Evolutionary conservation across 1,140 invertebrate genomes (phyloP).

Genomic region (Formica selysi): DNA sequence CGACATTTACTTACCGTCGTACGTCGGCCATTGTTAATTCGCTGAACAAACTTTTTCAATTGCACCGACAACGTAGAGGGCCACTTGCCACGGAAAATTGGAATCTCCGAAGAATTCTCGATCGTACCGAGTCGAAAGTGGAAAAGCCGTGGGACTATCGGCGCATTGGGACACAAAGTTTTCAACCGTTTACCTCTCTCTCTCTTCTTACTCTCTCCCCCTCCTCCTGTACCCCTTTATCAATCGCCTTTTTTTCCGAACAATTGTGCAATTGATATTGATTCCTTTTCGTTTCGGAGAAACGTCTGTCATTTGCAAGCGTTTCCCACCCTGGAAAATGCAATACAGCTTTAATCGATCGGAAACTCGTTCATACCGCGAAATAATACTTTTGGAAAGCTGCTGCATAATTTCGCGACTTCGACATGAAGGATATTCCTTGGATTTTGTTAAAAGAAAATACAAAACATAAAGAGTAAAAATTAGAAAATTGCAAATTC

Average conservation of each 20-base stretch:
- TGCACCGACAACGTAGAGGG: conserved; percentile 13
- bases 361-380: not conserved
- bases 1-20: conserved; percentile 63
- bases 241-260: conserved; percentile 18
- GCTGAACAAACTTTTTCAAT: conserved; percentile 66
- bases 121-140: conserved; percentile 48
- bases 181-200: not conserved
- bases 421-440: not conserved
- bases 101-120: conserved; percentile 58
- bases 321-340: conserved; percentile 14
- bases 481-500: not conserved
- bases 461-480: not conserved
- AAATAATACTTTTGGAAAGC: conserved; percentile 21
- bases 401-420: not conserved
- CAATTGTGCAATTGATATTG: conserved; percentile 51
- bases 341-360: conserved; percentile 16
- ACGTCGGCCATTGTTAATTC: conserved; percentile 62
- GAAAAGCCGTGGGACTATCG: conserved; percentile 51
- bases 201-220: not conserved
- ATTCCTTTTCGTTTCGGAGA: conserved; percentile 36
- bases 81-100: conserved; percentile 42
- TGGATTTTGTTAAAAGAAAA: too few species aligned
- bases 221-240: too few species aligned
- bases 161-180: conserved; percentile 53
- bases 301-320: conserved; percentile 50